A percentile compares a stretch with the other conserved stretches of the same genome.
Conservation (phyloP, 2,797 vertebrate genomes). For the Benthosema pterotum region DNA sequence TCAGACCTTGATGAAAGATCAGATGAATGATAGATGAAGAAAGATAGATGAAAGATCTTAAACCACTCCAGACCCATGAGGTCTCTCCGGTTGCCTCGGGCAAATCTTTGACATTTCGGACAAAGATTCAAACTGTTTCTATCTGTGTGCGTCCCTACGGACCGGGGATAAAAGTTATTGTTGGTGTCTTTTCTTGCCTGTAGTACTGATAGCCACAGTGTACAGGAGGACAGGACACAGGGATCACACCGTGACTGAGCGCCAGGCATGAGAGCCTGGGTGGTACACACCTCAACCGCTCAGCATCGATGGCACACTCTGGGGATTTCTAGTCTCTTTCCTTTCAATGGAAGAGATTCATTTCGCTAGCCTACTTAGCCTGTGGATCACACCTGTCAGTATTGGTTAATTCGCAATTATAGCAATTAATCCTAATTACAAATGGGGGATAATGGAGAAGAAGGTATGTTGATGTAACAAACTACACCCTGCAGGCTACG, state of each 20-base stretch:
- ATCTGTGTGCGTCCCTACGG: slow-evolving; percentile 39
- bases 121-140: slow-evolving; percentile 25
- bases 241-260: too few species aligned
- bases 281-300: too few species aligned
- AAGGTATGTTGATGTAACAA: slow-evolving; percentile 62
- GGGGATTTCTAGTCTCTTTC: slow-evolving; percentile 55
- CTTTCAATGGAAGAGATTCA: slow-evolving; percentile 41
- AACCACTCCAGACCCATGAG: slow-evolving; percentile 3
- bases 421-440: slow-evolving; percentile 50
- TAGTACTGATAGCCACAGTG: too few species aligned
- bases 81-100: slow-evolving; percentile 36
- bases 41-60: slow-evolving; percentile 36
- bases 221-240: too few species aligned
- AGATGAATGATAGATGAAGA: background rate
- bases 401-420: slow-evolving; percentile 53
- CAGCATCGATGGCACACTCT: slow-evolving; percentile 13
- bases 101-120: slow-evolving; percentile 29
- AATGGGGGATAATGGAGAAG: slow-evolving; percentile 50
- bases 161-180: slow-evolving; percentile 39
- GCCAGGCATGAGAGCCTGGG: too few species aligned
- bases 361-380: slow-evolving; percentile 46
- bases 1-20: slow-evolving; percentile 36
- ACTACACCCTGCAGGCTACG: slow-evolving; percentile 45
- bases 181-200: too few species aligned
- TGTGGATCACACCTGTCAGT: slow-evolving; percentile 43